phyloP scores from a whole-genome alignment of 2,113 vertebrate species.

The Dendrocopos noguchii region DNA sequence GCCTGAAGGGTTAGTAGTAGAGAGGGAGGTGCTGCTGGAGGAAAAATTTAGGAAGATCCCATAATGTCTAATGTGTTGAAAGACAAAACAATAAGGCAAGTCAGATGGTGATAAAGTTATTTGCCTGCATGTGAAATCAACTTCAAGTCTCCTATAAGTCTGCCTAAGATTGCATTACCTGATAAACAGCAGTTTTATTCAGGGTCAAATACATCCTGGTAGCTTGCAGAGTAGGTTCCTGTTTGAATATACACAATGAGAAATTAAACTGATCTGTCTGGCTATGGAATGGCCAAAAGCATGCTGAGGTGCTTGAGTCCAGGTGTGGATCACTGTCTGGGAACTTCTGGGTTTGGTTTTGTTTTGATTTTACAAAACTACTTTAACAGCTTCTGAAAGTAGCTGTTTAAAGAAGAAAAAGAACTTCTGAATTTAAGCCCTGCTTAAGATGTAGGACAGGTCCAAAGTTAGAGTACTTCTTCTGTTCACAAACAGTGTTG shows the following conservation, averaged over 20 bases:
- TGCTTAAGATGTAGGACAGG: neutral
- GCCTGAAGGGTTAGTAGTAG: neutral
- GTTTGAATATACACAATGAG: neutral
- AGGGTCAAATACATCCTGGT: neutral
- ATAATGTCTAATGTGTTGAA: neutral
- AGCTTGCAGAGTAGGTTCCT: neutral
- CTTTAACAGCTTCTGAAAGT: neutral
- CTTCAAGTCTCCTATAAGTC: neutral
- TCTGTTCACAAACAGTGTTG: neutral
- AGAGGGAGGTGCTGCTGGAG: neutral
- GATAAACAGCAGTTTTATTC: constrained; percentile 1
- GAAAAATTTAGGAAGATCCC: neutral
- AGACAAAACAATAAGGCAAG: constrained; percentile 16
- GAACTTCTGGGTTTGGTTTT: neutral
- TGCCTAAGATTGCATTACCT: neutral
- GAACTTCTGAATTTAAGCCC: neutral
- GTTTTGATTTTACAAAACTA: neutral
- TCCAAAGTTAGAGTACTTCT: neutral
- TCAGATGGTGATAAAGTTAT: neutral
- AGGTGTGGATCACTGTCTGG: accelerated
- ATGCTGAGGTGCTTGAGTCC: neutral
- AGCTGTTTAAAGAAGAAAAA: neutral
- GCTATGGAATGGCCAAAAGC: neutral
- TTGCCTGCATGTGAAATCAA: constrained; percentile 32
- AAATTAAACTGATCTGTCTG: neutral